Evolutionary conservation across 2,888 invertebrate species (phyloP), one percentile per base, ranked within the genome.

Genomic region (Chymomyza caudatula): DNA sequence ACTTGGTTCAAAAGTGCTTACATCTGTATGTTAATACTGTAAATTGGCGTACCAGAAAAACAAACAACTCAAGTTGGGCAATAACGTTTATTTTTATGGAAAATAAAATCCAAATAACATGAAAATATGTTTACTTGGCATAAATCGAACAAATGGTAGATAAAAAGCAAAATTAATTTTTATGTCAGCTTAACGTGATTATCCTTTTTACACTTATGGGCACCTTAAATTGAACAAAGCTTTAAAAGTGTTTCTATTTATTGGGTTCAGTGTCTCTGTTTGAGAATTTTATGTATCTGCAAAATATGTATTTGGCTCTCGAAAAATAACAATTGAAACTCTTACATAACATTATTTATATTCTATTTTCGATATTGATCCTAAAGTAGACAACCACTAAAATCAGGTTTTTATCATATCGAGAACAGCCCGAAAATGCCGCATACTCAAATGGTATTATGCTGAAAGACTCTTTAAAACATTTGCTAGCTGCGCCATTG

Each of bases 401-500:
- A n/a, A n/a, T n/a, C n/a, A 37, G 6, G 3, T 29, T 29, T 29
- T 29, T 29, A 8, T 29, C 6, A 4, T 29, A 29, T 37, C 11
- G 11, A 37, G 2, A 37, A 37, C 29, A 3, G 29, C 29, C 11
- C 11, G 11, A 37, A 11, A 37, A 1, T 37, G 8, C 1, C 11
- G 11, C 8, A 37, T 11, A 25, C 25, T n/a, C 25, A 25, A 25
- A 1, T 4, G 3, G 6, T 6, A 25, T 5, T 25, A 25, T 5
- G 6, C 1, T 15, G n/a, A 5, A 47, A 47, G 42, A 23, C 23
- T 42, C 25, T 52, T 15, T 13, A 60, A 63, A 72, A 53, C 57
- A 66, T 58, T 60, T 67, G 60, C 64, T 59, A 55, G 51, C 70
- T 61, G 29, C 29, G 8, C 3, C 29, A 37, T 11, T 37, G 52